A percentile compares a stretch with the other conserved stretches of the same genome.
These are phyloP conservation scores for Scaptomyza polygonia DNA, from an alignment of 2,888 invertebrate species.

Conservation along the genomic window DNA sequence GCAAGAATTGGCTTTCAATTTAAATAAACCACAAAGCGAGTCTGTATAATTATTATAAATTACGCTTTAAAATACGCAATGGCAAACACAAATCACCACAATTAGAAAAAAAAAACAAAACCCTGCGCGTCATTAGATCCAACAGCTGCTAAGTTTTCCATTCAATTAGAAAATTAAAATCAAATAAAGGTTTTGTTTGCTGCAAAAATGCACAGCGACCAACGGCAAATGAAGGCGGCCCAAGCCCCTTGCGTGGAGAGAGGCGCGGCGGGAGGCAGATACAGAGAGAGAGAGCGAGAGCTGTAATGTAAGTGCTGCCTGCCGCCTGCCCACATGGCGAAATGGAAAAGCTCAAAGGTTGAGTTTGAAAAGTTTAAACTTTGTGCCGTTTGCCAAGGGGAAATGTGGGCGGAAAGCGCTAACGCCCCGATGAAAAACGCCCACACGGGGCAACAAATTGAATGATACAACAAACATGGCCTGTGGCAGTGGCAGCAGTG, in stretches of 20 bases:
- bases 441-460: conserved; percentile 58
- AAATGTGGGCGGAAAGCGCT: conserved; percentile 45
- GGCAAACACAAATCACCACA: conserved; percentile 18
- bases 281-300: too few relatives aligned
- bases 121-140: conserved; percentile 29
- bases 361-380: conserved; percentile 74
- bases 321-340: conserved; percentile 42
- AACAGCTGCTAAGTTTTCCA: conserved; percentile 75
- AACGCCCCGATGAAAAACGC: conserved; percentile 48
- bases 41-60: background rate
- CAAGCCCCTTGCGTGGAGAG: background rate
- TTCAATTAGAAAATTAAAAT: conserved; percentile 75
- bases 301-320: conserved; percentile 25
- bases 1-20: too few relatives aligned
- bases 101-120: background rate
- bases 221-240: conserved; percentile 15
- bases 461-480: conserved; percentile 59
- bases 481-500: conserved; percentile 4
- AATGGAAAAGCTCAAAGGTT: conserved; percentile 74
- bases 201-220: conserved; percentile 27
- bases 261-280: background rate
- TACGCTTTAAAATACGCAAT: conserved; percentile 25
- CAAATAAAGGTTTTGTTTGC: conserved; percentile 64
- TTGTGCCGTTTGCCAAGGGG: conserved; percentile 38
- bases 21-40: background rate